Base-by-base conservation (phyloP, 2,113 vertebrate genomes). In the Lagopus muta region DNA sequence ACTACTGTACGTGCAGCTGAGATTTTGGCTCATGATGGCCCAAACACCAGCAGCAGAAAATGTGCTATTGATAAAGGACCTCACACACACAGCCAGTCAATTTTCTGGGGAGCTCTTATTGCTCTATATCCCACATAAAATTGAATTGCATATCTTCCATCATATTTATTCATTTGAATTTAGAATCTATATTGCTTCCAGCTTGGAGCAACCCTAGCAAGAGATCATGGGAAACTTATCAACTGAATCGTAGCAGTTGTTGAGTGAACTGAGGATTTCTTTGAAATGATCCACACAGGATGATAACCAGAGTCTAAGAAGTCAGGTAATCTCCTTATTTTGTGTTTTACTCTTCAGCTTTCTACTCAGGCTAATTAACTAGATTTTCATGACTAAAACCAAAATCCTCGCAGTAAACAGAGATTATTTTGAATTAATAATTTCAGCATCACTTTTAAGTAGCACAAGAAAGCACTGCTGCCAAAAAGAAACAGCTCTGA, bases 181-280 rank as follows among this genome's bases (percentile, higher is more conserved):
- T 47, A 92, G 91, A 86, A 60, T 10, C 34, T 47, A 40, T 65
- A 72, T 34, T 36, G 61, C 57, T 86, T 81, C 77, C 76, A 90
- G 38, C 50, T 81, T 86, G 80, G 76, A 61, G 43, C 38, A 86
- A 34, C 40, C 40, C 40, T 6, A 15, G 0, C 65, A 81, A 57
- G 36, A 94, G 42, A 78, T 55, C 11, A 1, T 47, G 86, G 57
- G 32, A 90, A 92, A 69, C 32, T 67, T 50, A 67, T 11, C 61
- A 75, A 71, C 30, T 72, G 70, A 74, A 65, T 40, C 90, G 60
- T 60, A 93, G 66, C 52, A 83, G 38, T 57, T 95, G n/a, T 64
- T 86, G 62, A 81, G 73, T 65, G 90, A 90, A 86, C 18, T 18
- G 62, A 91, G 52, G 52, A 65, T 72, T 90, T 90, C 73, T 92